Evolutionary conservation across 2,888 invertebrate genomes (phyloP).

Genomic region (Spatulosminthurus flaviceps): DNA sequence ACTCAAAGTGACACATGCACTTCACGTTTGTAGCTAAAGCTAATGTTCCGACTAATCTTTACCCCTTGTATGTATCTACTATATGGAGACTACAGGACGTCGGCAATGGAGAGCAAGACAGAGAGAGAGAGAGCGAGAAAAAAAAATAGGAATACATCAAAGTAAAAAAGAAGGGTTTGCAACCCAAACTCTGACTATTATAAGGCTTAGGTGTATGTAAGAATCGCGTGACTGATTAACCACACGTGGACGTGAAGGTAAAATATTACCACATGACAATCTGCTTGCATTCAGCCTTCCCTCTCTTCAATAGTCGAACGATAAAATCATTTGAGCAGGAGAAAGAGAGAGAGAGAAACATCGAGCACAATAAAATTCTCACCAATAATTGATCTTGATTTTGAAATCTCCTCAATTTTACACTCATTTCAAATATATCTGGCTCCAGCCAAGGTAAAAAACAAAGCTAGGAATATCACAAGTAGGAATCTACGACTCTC

Average conservation of each 20-base stretch:
- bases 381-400: slow-evolving; percentile 53
- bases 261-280: slow-evolving; percentile 55
- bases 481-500: no score
- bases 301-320: slow-evolving; percentile 7
- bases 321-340: slow-evolving; percentile 15
- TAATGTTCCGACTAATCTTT: no score
- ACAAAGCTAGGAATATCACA: background rate
- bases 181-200: background rate
- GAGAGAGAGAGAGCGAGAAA: background rate
- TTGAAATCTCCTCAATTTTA: slow-evolving; percentile 22
- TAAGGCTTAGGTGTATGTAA: background rate
- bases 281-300: slow-evolving; percentile 34
- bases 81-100: background rate
- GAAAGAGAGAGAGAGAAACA: slow-evolving; percentile 6
- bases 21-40: no score
- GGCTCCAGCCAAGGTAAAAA: background rate
- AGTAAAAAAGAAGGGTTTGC: slow-evolving; percentile 14
- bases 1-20: background rate
- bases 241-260: slow-evolving; percentile 56
- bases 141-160: background rate
- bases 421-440: no score
- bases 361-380: slow-evolving; percentile 51
- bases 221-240: slow-evolving; percentile 62
- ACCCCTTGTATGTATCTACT: no score
- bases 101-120: background rate